Evolutionary conservation across 2,113 vertebrate genomes (phyloP).

Genomic region (Nesogale talazaci): DNA sequence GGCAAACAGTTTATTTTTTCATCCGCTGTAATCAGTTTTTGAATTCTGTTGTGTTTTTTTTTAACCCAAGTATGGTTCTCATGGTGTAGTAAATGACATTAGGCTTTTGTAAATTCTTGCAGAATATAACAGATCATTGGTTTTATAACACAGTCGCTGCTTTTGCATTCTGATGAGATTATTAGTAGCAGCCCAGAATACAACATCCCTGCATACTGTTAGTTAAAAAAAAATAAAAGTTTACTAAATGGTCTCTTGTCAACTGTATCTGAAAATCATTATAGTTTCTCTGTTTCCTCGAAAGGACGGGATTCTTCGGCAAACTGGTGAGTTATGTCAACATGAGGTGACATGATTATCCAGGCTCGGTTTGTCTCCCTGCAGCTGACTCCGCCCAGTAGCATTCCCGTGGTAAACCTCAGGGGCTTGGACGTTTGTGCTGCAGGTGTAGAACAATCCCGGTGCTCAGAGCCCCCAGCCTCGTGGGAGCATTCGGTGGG

Average conservation of each 20-base stretch:
- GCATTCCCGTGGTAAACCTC: conserved; percentile 63
- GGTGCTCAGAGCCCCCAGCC: not conserved
- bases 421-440: conserved; percentile 74
- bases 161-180: conserved; percentile 96
- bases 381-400: not conserved
- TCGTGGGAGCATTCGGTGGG: not conserved
- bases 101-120: conserved; percentile 95
- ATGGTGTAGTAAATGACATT: conserved; percentile 93
- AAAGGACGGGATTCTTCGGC: conserved; percentile 83
- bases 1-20: conserved; percentile 80
- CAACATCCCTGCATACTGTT: conserved; percentile 90
- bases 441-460: conserved; percentile 73
- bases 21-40: conserved; percentile 85
- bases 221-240: conserved; percentile 93
- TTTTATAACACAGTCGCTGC: conserved; percentile 95
- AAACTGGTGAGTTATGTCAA: conserved; percentile 84
- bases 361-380: conserved; percentile 76
- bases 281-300: conserved; percentile 87
- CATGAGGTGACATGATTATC: conserved; percentile 83
- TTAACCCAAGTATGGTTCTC: conserved; percentile 90
- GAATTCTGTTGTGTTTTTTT: conserved; percentile 86
- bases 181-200: conserved; percentile 93
- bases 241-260: conserved; percentile 94
- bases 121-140: conserved; percentile 96
- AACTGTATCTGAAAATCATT: conserved; percentile 93